Evolutionary conservation across 2,113 vertebrate genomes (phyloP).

Genomic region (Myiozetetes cayanensis): DNA sequence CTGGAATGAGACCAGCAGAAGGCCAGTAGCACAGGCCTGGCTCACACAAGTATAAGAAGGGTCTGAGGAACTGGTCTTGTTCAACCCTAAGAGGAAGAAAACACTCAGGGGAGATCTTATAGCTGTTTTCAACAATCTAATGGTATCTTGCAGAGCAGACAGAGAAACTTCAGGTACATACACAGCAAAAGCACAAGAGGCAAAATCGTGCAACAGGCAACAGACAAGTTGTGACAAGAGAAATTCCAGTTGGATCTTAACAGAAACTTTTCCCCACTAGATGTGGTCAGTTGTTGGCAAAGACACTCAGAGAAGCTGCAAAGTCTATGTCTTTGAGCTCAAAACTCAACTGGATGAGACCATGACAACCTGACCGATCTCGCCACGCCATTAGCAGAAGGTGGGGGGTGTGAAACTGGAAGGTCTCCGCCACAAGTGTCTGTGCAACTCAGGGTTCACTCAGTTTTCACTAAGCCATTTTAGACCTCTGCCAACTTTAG

Average conservation of each 20-base stretch:
- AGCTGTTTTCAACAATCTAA: not conserved
- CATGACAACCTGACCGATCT: not conserved
- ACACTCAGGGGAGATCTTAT: rapidly evolving
- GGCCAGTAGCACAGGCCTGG: not conserved
- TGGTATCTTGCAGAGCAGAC: not conserved
- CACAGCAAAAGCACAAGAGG: not conserved
- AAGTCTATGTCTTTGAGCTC: not conserved
- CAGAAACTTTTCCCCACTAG: not conserved
- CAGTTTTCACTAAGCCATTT: not conserved
- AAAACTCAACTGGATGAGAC: not conserved
- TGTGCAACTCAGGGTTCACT: not conserved
- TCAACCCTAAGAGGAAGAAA: not conserved
- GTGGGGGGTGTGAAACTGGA: not conserved
- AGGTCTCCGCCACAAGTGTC: not conserved
- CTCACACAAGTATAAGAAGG: not conserved
- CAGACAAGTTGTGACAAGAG: not conserved
- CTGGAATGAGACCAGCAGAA: not conserved
- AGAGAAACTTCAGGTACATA: rapidly evolving
- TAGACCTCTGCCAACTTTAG: not conserved
- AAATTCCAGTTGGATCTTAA: not conserved
- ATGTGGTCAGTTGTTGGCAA: not conserved
- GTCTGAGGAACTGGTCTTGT: not conserved
- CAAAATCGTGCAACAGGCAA: not conserved
- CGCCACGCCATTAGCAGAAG: not conserved
- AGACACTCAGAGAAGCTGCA: not conserved